Conservation (phyloP, 1,140 invertebrate genomes). For the Solenopsis fugax region DNA sequence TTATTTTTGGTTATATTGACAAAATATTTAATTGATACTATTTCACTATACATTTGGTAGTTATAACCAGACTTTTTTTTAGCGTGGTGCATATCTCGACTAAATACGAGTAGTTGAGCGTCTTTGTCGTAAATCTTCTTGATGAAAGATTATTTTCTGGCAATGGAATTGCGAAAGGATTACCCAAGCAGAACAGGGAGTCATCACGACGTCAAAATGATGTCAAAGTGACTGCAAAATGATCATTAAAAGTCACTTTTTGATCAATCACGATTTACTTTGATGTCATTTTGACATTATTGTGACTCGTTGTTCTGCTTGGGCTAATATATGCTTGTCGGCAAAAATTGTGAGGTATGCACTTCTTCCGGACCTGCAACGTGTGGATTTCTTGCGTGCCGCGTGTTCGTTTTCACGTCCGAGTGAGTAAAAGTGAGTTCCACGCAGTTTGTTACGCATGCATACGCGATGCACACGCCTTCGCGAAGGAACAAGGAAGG, state of each 20-base stretch:
- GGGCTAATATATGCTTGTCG: not conserved
- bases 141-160: not conserved
- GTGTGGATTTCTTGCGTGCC: conserved; percentile 43
- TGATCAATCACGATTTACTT: too few relatives aligned
- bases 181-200: too few relatives aligned
- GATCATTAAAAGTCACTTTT: too few relatives aligned
- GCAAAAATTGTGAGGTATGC: not conserved
- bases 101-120: not conserved
- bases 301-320: too few relatives aligned
- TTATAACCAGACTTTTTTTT: too few relatives aligned
- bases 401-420: conserved; percentile 52
- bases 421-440: conserved; percentile 81
- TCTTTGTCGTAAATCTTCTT: not conserved
- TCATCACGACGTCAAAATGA: too few relatives aligned
- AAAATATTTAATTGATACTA: too few relatives aligned
- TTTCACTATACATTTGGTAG: too few relatives aligned
- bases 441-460: conserved; percentile 61
- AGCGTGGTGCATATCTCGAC: too few relatives aligned
- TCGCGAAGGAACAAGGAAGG: conserved; percentile 19
- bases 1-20: too few relatives aligned
- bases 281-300: too few relatives aligned
- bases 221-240: too few relatives aligned
- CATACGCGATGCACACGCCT: conserved; percentile 34
- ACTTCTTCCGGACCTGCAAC: not conserved
- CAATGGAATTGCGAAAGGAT: not conserved